Base-by-base conservation (phyloP, 2,797 vertebrate genomes). In the Pipistrellus nathusii region DNA sequence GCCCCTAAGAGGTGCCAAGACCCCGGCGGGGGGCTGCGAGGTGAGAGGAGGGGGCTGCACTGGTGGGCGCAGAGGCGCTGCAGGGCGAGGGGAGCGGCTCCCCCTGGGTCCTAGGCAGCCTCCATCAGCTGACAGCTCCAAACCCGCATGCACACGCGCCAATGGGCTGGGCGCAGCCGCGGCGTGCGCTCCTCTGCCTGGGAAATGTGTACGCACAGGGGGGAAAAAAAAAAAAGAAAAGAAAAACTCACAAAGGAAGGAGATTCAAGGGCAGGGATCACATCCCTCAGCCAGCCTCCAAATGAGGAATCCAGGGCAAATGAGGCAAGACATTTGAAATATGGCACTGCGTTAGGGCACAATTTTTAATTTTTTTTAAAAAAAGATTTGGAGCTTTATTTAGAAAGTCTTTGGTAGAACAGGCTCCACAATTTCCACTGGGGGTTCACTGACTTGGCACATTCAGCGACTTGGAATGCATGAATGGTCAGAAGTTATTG, bases 171-270 rank as follows among this genome's bases (percentile, higher is more conserved):
- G 92, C 94, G 95, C 93, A 69, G 96, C 91, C 69, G 68, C 66
- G 0, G 93, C 93, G 3, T 89, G 88, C 85, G 94, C 87, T 88
- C 80, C 83, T 23, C 78, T 13, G 72, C 69, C 73, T 69, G 94
- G 78, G 88, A 83, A 73, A 59, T 92, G 88, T 44, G 72, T 62
- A 27, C 72, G 87, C 94, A 81, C 96, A 48, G 92, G 38, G 38
- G 38, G 35, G 35, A 38, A n/a, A n/a, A n/a, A n/a, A n/a, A n/a
- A n/a, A n/a, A n/a, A n/a, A n/a, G n/a, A n/a, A n/a, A n/a, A n/a
- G 38, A 38, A 38, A 38, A 38, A 38, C 17, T 88, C 76, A 97
- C 96, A 97, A 97, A 97, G 97, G 95, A 96, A 97, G 96, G 97
- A 95, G 96, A 89, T 8, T 95, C 96, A 97, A 97, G 97, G 96